These are phyloP conservation scores for Ctenoplectra terminalis DNA, from an alignment of 1,140 invertebrate genomes.

Conservation along the genomic window DNA sequence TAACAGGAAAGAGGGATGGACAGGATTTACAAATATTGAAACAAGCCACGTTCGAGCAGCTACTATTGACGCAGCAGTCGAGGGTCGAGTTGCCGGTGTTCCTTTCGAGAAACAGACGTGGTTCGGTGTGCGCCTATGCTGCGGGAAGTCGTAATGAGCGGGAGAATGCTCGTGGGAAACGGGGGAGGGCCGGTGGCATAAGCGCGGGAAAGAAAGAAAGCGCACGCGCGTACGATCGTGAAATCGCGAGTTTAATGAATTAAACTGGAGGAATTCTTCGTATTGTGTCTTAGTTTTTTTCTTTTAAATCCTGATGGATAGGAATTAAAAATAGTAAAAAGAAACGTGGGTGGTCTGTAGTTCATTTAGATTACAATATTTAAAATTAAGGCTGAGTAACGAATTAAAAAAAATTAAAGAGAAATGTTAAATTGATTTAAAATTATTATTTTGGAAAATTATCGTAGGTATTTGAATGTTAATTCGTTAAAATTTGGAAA, in stretches of 20 bases:
- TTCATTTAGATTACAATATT: too few species aligned
- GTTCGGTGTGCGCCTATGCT: slow-evolving; percentile 56
- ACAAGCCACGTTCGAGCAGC: slow-evolving; percentile 25
- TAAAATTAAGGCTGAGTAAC: too few species aligned
- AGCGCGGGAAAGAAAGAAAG: slow-evolving; percentile 48
- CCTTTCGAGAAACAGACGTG: slow-evolving; percentile 56
- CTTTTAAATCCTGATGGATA: neutral
- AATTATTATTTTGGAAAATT: too few species aligned
- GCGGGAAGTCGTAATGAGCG: slow-evolving; percentile 77
- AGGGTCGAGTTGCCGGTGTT: slow-evolving; percentile 43
- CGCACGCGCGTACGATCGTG: slow-evolving; percentile 24
- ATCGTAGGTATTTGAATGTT: too few species aligned
- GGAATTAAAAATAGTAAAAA: too few species aligned
- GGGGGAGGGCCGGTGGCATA: slow-evolving; percentile 42
- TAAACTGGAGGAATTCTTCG: neutral
- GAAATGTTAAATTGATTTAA: too few species aligned
- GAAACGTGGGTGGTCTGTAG: neutral
- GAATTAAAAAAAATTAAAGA: too few species aligned
- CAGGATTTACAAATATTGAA: slow-evolving; percentile 63
- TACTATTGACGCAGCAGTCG: slow-evolving; percentile 39
- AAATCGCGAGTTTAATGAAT: too few species aligned
- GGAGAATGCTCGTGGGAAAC: slow-evolving; percentile 73
- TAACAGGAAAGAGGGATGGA: neutral
- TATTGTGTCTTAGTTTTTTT: neutral
- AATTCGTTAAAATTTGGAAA: too few species aligned